Evolutionary conservation across 2,888 invertebrate genomes (phyloP), one percentile per base, ranked within the genome.

Genomic region (Metopia argyrocephala): DNA sequence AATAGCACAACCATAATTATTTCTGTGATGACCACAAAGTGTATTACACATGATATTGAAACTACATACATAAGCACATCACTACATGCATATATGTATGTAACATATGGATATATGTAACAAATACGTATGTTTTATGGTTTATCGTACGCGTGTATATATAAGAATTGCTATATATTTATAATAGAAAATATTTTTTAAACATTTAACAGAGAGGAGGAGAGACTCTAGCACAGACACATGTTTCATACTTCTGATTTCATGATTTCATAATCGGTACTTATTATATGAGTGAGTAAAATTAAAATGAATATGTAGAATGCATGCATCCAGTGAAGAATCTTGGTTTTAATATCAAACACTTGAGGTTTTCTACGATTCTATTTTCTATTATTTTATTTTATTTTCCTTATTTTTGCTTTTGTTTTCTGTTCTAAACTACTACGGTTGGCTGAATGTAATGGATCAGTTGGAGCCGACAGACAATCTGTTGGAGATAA

Each of bases 381-480:
- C 12, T 0, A 7, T 1, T 31, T 31, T 31, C 12, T 48, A 7
- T 45, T 61, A n/a, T 45, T 9, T 5, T 65, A 52, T 6, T 54
- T 7, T 23, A n/a, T 50, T 18, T 12, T 31, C 15, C 15, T 38
- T 38, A 7, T 31, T 23, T 21, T 45, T 2, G n/a, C 3, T 31
- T 38, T 38, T 2, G n/a, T 12, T 7, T 31, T 46, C 6, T 45
- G n/a, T 75, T 62, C 25, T 45, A 25, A 52, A 65, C 54, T 56
- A 25, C 25, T 56, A 78, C 70, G 81, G 74, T 81, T 81, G 87
- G 88, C 84, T 88, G 87, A 85, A 71, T 87, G 88, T 87, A 88
- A 88, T 88, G 88, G 88, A 87, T 88, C 87, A 87, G 87, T 86
- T 87, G 87, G 86, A 83, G 87, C 84, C 85, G 85, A 73, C 76